Evolutionary conservation across 2,888 invertebrate genomes (phyloP), one percentile per base, ranked within the genome.

Genomic region (Spilarctia lutea): DNA sequence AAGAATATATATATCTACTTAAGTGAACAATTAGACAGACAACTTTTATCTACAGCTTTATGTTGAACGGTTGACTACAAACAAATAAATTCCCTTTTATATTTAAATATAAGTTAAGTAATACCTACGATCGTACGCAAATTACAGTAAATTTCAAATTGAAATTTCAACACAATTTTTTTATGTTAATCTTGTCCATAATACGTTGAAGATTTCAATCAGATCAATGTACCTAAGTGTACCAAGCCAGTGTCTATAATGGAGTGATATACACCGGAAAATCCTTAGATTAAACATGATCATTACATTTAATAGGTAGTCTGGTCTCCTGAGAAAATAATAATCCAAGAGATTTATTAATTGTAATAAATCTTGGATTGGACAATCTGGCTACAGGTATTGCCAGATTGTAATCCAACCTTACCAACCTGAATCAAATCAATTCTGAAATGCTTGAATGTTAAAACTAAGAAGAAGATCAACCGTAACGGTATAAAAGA

Each of bases 401-500:
- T 13, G 3, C 60, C 16, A 30, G 63, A 63, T 63, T 63, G 63
- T 63, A 30, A 63, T 63, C 63, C 27, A 63, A 30, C 30, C 30
- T 18, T 30, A 16, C 13, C 63, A 18, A 30, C 63, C 16, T 63
- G 63, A 30, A 63, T 63, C 60, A 16, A 60, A 60, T 16, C 63
- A 63, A 30, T 63, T 63, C 63, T 18, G 0, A 63, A 30, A 35
- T 35, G 7, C n/a, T 16, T 33, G 8, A 52, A 69, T n/a, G n/a
- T 24, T 66, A 65, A 66, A 66, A 48, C 65, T 72, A 72, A 35
- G 56, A 68, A 60, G 60, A 69, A 39, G 20, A 33, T 56, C 39
- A 45, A 35, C 27, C 66, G 35, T 65, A 69, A 73, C 35, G 24
- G 20, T 69, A 16, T n/a, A 71, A 75, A 85, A 60, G 16, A 81